phyloP scores from a whole-genome alignment of 2,888 invertebrate genomes.

The Lasioglossum marginatum region DNA sequence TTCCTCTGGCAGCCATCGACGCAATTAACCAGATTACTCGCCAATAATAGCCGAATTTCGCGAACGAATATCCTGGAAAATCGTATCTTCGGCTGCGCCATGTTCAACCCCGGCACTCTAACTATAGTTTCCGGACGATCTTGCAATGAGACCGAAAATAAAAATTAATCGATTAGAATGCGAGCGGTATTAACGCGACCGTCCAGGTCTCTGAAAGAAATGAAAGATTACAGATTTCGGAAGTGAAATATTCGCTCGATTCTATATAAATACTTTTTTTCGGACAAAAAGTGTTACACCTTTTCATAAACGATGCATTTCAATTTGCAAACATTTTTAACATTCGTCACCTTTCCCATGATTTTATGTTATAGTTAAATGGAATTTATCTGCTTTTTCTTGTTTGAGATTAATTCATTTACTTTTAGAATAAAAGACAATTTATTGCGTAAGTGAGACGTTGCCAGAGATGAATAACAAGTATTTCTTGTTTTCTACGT shows the following conservation, averaged over 20 bases:
- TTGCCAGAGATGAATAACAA: not conserved
- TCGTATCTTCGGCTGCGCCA: slow-evolving; percentile 31
- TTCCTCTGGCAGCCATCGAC: slow-evolving; percentile 1
- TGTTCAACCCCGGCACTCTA: slow-evolving; percentile 43
- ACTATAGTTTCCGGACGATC: slow-evolving; percentile 63
- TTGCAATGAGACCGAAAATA: slow-evolving; percentile 59
- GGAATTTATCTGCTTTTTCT: not conserved
- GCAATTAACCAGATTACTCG: slow-evolving; percentile 50
- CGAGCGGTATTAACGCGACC: slow-evolving; percentile 38
- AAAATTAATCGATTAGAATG: slow-evolving; percentile 62
- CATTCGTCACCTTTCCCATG: not conserved
- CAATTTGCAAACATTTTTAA: not conserved
- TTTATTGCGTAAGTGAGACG: slow-evolving; percentile 10
- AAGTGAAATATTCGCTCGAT: not conserved
- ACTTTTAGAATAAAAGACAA: not conserved
- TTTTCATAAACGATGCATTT: not conserved
- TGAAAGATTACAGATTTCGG: not conserved
- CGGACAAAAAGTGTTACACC: not conserved
- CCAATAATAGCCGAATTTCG: slow-evolving; percentile 32
- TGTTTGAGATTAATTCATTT: not conserved
- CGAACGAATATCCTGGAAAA: slow-evolving; percentile 42
- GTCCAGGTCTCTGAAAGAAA: not conserved
- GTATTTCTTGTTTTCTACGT: slow-evolving; percentile 15
- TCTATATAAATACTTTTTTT: not conserved
- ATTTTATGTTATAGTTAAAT: not conserved